These are phyloP conservation scores for Diploscapter pachys DNA, from an alignment of 1,140 invertebrate genomes.

Conservation along the genomic window DNA sequence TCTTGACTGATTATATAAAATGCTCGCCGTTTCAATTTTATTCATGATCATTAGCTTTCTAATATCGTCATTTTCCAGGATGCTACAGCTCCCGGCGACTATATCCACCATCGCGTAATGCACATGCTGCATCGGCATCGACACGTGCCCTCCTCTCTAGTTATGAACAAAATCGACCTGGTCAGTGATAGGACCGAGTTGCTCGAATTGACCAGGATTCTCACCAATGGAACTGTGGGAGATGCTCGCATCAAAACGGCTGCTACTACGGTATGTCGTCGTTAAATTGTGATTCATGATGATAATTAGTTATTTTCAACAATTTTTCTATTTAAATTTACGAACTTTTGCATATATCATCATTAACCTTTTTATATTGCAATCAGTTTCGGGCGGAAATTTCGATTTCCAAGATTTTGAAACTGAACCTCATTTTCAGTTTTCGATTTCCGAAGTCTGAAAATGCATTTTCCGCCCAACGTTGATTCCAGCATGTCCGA, in stretches of 20 bases:
- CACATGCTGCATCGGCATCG: conserved; percentile 53
- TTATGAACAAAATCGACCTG: conserved; percentile 56
- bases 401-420: not conserved
- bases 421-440: too few relatives aligned
- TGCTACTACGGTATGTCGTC: conserved; percentile 4
- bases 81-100: conserved; percentile 45
- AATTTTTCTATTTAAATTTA: too few relatives aligned
- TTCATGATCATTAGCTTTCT: not conserved
- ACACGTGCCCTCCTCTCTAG: conserved; percentile 48
- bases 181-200: conserved; percentile 41
- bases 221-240: conserved; percentile 41
- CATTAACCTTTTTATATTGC: too few relatives aligned
- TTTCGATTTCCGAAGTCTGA: not conserved
- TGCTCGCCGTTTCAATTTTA: not conserved
- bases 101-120: conserved; percentile 54
- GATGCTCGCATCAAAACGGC: conserved; percentile 31
- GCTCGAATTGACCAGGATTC: conserved; percentile 38
- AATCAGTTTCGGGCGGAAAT: too few relatives aligned
- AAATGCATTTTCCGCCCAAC: not conserved
- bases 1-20: conserved; percentile 23
- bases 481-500: conserved; percentile 32
- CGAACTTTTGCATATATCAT: too few relatives aligned
- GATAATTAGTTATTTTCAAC: too few relatives aligned
- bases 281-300: too few relatives aligned
- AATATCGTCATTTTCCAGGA: conserved; percentile 34